Evolutionary conservation across 2,888 invertebrate genomes (phyloP), one percentile per base, ranked within the genome.

Genomic region (Rhodophaea formosa): DNA sequence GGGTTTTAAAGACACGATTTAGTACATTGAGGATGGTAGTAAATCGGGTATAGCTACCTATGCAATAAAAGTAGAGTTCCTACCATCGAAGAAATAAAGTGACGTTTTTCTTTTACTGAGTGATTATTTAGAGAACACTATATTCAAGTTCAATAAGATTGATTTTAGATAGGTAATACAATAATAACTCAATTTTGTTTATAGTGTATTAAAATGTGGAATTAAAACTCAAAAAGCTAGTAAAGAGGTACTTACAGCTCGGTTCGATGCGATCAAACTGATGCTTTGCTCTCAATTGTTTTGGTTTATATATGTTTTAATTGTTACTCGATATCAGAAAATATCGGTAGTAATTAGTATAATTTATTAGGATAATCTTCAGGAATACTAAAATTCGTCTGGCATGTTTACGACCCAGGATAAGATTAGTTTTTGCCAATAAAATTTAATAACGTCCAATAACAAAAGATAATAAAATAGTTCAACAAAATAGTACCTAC

Each of bases 211-310:
- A n/a, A n/a, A n/a, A n/a, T n/a, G n/a, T n/a, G n/a, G n/a, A n/a
- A n/a, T n/a, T n/a, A n/a, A n/a, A n/a, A n/a, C n/a, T n/a, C n/a
- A n/a, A n/a, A 23, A 42, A 23, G 15, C 42, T 8, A 29, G 8
- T 14, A 23, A 53, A 43, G 42, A 39, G 7, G 23, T 42, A 53
- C 53, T 53, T 53, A 53, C 53, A 53, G 42, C 29, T 53, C 29
- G 43, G 29, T 53, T 53, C n/a, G 39, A n/a, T 53, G 43, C 29
- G 53, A 53, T 53, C 53, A 53, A 53, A 53, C 53, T 53, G 53
- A 53, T 53, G 29, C 23, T 12, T 29, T 43, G 7, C 8, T n/a
- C 43, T 43, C 7, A 8, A 43, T 43, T 8, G 2, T 17, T 12
- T 16, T 53, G 23, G 53, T 43, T 53, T 53, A 29, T 53, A 45